Conservation (phyloP, 2,113 vertebrate species). For the Colius striatus region DNA sequence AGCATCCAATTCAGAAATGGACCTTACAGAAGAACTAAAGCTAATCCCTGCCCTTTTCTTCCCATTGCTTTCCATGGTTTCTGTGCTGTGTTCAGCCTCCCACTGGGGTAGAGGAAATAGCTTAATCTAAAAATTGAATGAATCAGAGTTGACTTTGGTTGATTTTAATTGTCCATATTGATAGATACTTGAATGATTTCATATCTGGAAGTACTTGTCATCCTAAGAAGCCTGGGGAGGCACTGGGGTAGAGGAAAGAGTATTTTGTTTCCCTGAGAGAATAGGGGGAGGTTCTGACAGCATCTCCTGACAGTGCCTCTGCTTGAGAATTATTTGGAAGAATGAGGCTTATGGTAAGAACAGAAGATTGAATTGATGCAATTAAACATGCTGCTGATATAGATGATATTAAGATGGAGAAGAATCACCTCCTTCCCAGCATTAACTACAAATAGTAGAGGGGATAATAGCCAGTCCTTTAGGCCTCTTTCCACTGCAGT, state of each 20-base stretch:
- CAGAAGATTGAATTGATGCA: neutral
- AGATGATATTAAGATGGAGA: neutral
- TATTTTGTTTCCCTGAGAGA: neutral
- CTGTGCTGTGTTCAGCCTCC: neutral
- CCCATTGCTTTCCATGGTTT: fast-evolving
- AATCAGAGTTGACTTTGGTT: neutral
- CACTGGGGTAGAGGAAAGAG: neutral
- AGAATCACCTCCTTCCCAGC: neutral
- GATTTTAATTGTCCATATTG: neutral
- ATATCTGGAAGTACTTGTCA: neutral
- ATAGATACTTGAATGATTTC: neutral
- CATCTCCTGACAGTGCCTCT: neutral
- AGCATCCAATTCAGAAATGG: neutral
- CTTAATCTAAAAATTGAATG: neutral
- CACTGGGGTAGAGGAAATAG: neutral
- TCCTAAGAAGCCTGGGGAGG: neutral
- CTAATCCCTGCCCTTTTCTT: neutral
- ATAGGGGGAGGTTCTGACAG: neutral
- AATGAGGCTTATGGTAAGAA: neutral
- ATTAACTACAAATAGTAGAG: neutral
- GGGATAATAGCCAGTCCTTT: neutral
- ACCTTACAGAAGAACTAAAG: neutral
- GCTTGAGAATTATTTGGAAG: neutral
- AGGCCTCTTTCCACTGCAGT: neutral
- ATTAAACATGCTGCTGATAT: neutral